phyloP scores from a whole-genome alignment of 1,140 invertebrate genomes.

The Sinella curviseta region DNA sequence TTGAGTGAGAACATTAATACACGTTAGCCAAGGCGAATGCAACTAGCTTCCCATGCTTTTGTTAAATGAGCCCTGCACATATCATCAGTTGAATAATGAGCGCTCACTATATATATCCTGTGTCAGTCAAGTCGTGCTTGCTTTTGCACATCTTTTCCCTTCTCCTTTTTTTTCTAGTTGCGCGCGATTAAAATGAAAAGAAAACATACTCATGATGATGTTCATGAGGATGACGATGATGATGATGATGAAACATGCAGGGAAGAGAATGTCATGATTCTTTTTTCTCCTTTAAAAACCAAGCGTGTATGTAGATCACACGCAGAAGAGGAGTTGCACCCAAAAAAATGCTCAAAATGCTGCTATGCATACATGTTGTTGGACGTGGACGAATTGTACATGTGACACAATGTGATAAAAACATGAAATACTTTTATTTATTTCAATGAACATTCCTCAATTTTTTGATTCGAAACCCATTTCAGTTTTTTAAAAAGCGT shows the following conservation, averaged over 20 bases:
- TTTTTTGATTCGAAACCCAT: not conserved
- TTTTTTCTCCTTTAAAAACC: not conserved
- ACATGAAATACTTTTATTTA: not conserved
- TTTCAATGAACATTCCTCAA: not conserved
- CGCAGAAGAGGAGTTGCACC: too few relatives aligned
- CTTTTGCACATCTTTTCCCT: constrained; percentile 25
- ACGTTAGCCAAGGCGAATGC: constrained; percentile 49
- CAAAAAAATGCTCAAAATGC: too few relatives aligned
- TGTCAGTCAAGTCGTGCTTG: constrained; percentile 42
- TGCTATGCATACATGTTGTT: too few relatives aligned
- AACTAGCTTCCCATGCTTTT: constrained; percentile 49
- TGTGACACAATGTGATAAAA: not conserved
- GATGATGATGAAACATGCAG: not conserved
- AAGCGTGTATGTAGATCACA: not conserved
- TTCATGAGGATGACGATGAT: not conserved
- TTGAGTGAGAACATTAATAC: constrained; percentile 47
- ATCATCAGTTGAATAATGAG: constrained; percentile 50
- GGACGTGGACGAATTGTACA: too few relatives aligned
- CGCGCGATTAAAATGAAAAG: constrained; percentile 12
- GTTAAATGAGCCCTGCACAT: constrained; percentile 51
- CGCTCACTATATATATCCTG: constrained; percentile 45
- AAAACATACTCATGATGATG: not conserved
- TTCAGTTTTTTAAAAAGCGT: not conserved
- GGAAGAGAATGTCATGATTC: not conserved
- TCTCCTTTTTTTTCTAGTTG: not conserved